These are phyloP conservation scores for Circaetus cinerascens DNA, from an alignment of 2,113 vertebrate species.

Conservation along the genomic window DNA sequence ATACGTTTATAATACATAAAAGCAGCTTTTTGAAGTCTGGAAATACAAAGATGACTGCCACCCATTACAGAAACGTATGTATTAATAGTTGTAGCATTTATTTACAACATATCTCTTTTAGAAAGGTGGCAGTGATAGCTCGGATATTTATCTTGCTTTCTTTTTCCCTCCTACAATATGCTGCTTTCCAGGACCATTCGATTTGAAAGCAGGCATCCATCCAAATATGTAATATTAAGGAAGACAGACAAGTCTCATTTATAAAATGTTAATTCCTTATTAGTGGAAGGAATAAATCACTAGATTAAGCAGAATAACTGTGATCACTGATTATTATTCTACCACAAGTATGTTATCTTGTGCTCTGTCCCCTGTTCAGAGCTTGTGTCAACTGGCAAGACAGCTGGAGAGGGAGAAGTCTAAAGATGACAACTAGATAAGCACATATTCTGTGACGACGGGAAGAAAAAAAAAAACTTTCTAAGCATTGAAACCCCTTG, in stretches of 20 bases:
- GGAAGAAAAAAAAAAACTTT: background rate
- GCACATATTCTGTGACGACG: background rate
- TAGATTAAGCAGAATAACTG: background rate
- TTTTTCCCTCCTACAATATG: background rate
- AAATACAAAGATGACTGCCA: background rate
- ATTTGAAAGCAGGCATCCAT: background rate
- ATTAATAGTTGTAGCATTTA: background rate
- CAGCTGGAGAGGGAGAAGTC: background rate
- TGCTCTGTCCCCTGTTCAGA: background rate
- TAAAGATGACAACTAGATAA: background rate
- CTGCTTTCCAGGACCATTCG: background rate
- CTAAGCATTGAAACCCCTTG: background rate
- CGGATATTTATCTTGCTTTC: background rate
- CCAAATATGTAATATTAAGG: background rate
- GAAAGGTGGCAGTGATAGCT: background rate
- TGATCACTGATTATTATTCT: background rate
- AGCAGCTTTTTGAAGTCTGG: constrained; percentile 18
- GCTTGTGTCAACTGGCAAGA: background rate
- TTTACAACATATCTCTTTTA: background rate
- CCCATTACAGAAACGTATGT: background rate
- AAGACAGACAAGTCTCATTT: background rate
- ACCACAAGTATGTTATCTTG: background rate
- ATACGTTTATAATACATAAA: background rate
- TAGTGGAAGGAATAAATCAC: background rate
- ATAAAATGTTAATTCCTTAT: background rate